Evolutionary conservation across 2,113 vertebrate species (phyloP), one percentile per base, ranked within the genome.

Genomic region (Acanthochromis polyacanthus): DNA sequence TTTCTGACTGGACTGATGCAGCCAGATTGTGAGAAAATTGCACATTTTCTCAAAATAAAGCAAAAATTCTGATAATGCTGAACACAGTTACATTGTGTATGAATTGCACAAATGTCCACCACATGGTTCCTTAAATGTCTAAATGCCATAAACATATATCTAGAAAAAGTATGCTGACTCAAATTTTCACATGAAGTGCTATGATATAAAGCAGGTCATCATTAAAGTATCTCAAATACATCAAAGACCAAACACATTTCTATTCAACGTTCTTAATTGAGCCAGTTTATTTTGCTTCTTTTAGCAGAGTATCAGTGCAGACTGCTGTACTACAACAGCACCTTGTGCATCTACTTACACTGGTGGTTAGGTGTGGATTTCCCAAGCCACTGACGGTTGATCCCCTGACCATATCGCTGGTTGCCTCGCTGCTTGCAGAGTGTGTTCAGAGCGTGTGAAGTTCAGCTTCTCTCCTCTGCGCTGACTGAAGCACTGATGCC

Each of bases 331-430:
- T 15, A 38, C n/a, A 19, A n/a, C 0, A 45, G 19, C 60, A 62
- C 66, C 51, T 2, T 1, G 36, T 61, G 61, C 48, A 30, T 81
- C 4, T 78, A 92, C 94, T 95, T 90, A 95, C 95, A 50, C 80
- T 80, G 88, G 86, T 76, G 92, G 89, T 84, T 81, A 78, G 87
- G 83, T 90, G 84, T 77, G 89, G 85, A 89, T 88, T 84, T 90
- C 88, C 87, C 76, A 84, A 88, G 91, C 90, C 86, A 84, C 90
- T 70, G 87, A 81, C 73, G 85, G 83, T 82, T 81, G 83, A 63
- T 77, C 72, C 55, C 78, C 65, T 83, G 84, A 93, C 90, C 95
- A 95, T 94, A 81, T 84, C 93, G 88, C 84, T 88, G 80, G 73
- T 68, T 86, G 63, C 52, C 55, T 71, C 6, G 73, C 75, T 57